Evolutionary conservation across 2,888 invertebrate species (phyloP).

Genomic region (Drosophila borealis): DNA sequence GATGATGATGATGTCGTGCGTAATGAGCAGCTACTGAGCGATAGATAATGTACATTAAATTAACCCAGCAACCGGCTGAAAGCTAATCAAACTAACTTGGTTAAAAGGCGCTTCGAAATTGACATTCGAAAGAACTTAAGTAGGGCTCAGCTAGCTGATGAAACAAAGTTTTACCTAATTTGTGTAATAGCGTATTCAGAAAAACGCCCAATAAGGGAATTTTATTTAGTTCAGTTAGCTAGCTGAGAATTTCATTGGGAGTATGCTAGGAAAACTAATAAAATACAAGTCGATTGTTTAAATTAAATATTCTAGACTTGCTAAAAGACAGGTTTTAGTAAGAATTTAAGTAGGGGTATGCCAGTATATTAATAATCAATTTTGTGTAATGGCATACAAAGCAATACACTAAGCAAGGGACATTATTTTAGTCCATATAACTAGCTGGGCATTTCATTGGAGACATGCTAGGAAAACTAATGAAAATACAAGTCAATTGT

Average conservation of each 20-base stretch:
- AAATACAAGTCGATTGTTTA: too few species aligned
- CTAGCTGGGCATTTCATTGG: neutral
- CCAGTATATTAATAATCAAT: neutral
- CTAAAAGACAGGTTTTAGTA: too few species aligned
- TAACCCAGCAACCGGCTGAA: slow-evolving; percentile 26
- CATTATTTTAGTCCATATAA: neutral
- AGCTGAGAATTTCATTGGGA: neutral
- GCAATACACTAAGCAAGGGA: neutral
- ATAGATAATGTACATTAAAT: slow-evolving; percentile 46
- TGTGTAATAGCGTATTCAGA: neutral
- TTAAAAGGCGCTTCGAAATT: neutral
- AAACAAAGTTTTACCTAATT: neutral
- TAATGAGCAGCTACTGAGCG: slow-evolving; percentile 51
- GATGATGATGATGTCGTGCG: slow-evolving; percentile 53
- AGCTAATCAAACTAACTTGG: slow-evolving; percentile 24
- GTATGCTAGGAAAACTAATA: too few species aligned
- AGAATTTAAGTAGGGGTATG: neutral
- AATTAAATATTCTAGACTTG: too few species aligned
- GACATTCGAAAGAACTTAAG: neutral
- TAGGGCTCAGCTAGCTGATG: neutral
- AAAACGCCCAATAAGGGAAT: neutral
- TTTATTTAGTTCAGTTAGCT: neutral
- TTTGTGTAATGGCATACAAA: neutral
- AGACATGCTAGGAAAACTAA: too few species aligned
- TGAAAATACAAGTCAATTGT: too few species aligned